Percentiles rank a stretch among this genome's conserved stretches.
These are phyloP conservation scores for Plebejus melissa DNA, from an alignment of 2,888 invertebrate genomes.

Conservation along the genomic window DNA sequence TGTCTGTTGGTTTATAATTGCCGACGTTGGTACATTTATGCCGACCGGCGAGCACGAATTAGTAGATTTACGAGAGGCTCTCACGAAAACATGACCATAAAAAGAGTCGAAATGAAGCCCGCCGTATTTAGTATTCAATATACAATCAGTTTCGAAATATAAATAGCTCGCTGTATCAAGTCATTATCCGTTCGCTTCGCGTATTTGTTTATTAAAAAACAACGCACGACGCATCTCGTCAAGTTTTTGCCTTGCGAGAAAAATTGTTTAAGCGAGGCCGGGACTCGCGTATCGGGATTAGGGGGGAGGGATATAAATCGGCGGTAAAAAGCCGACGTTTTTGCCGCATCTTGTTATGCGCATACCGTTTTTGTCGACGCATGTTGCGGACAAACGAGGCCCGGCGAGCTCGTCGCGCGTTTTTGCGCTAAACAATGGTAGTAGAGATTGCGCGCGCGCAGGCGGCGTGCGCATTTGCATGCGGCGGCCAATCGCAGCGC, in stretches of 20 bases:
- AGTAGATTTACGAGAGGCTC: constrained; percentile 31
- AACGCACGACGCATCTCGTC: constrained; percentile 27
- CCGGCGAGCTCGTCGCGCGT: constrained; percentile 42
- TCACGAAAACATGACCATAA: constrained; percentile 34
- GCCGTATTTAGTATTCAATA: constrained; percentile 27
- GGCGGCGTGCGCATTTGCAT: constrained; percentile 66
- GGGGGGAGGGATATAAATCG: constrained; percentile 54
- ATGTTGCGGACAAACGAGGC: constrained; percentile 61
- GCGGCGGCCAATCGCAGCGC: constrained; percentile 47
- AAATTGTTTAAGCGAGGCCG: constrained; percentile 30
- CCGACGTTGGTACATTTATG: constrained; percentile 27
- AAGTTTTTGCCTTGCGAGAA: constrained; percentile 35
- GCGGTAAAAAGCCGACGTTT: constrained; percentile 66
- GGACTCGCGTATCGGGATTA: constrained; percentile 27
- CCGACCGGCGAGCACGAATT: constrained; percentile 18
- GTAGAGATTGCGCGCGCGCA: constrained; percentile 55
- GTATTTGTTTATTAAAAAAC: constrained; percentile 31
- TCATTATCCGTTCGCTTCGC: constrained; percentile 25
- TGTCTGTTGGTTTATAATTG: constrained; percentile 22
- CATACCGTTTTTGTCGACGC: constrained; percentile 63
- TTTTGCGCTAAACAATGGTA: constrained; percentile 53
- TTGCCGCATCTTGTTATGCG: constrained; percentile 70
- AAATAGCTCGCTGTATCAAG: constrained; percentile 25
- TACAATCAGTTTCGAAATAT: constrained; percentile 27
- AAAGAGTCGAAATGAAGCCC: constrained; percentile 28